Evolutionary conservation across 2,797 vertebrate species (phyloP), one percentile per base, ranked within the genome.

Genomic region (Microchirus variegatus): DNA sequence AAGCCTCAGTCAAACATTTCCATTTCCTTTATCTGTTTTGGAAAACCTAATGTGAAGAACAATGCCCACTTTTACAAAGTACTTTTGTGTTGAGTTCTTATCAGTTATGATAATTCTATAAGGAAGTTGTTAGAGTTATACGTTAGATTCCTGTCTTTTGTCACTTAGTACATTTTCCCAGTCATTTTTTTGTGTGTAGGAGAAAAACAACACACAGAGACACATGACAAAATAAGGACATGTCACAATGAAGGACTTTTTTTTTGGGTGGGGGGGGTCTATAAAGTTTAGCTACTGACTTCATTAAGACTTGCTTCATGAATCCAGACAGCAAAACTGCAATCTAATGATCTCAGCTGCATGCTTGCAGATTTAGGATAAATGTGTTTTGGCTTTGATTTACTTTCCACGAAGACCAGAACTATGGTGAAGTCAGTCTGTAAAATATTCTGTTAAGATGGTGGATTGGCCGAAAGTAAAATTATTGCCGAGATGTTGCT

Each of bases 171-270:
- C 66, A 74, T 67, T 76, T 74, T 15, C 9, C 31, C 42, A 37
- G 55, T 35, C 44, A 42, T 67, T 65, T 65, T 8, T 68, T 52
- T 70, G 15, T 71, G 47, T 59, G n/a, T 59, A 13, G 16, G 59
- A 22, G n/a, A 51, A 53, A 67, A 78, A 67, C 52, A 58, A 70
- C 22, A 51, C 36, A 47, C 14, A 70, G 22, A 53, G 36, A 50
- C 14, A 49, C 17, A 65, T 38, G 70, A 75, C 70, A 69, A 64
- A 75, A 59, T 52, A 50, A 78, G 63, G 63, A 82, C 60, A n/a
- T n/a, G n/a, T n/a, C n/a, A n/a, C n/a, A n/a, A n/a, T n/a, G n/a
- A n/a, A n/a, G n/a, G n/a, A n/a, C n/a, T n/a, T n/a, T n/a, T n/a
- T n/a, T n/a, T n/a, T n/a, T n/a, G n/a, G n/a, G n/a, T n/a, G n/a